A percentile compares a stretch with the other conserved stretches of the same genome.
Conservation (phyloP, 2,888 invertebrate species). For the Dryobota labecula region DNA sequence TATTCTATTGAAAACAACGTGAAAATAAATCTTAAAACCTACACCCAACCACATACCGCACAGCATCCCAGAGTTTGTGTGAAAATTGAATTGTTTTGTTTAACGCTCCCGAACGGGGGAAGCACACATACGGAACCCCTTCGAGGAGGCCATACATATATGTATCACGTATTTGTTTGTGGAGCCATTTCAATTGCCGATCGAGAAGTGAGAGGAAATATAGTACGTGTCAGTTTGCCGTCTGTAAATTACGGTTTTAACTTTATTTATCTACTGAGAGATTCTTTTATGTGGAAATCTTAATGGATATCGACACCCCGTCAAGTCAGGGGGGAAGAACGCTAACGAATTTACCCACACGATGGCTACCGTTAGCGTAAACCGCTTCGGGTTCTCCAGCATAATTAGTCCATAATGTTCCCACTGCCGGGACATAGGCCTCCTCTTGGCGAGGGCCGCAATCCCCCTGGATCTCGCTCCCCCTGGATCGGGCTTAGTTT, state of each 20-base stretch:
- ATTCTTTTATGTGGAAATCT: constrained; percentile 22
- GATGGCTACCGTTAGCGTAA: neutral
- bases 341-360: too few relatives aligned
- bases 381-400: neutral
- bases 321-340: neutral
- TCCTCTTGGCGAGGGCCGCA: neutral
- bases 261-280: constrained; percentile 8
- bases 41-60: constrained; percentile 45
- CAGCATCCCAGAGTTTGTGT: constrained; percentile 49
- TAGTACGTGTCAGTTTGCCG: neutral
- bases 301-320: neutral
- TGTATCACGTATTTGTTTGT: constrained; percentile 50
- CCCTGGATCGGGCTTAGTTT: too few relatives aligned
- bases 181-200: constrained; percentile 50
- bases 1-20: neutral
- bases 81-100: constrained; percentile 70
- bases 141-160: constrained; percentile 44
- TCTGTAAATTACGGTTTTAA: constrained; percentile 5
- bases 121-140: constrained; percentile 24
- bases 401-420: neutral
- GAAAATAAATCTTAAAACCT: neutral
- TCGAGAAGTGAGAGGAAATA: constrained; percentile 30
- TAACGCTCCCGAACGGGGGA: constrained; percentile 53
- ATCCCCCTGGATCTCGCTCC: too few relatives aligned
- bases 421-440: neutral